A percentile compares a stretch with the other conserved stretches of the same genome.
Conservation (phyloP, 2,113 vertebrate genomes). For the Anthoscopus minutus region DNA sequence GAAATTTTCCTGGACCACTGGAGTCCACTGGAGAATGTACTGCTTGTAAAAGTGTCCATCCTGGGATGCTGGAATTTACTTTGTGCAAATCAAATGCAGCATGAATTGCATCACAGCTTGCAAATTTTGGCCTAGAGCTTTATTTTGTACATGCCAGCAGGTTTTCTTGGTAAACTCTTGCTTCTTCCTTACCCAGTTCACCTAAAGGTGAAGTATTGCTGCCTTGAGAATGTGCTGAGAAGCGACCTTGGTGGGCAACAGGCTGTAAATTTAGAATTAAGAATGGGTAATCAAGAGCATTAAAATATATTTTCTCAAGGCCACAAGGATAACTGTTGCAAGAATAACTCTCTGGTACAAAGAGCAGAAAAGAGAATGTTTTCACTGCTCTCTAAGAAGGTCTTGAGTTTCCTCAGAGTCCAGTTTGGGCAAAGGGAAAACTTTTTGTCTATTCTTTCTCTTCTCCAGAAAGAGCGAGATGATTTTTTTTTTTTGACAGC, state of each 20-base stretch:
- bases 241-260: background rate
- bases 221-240: background rate
- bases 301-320: background rate
- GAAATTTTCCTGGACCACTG: background rate
- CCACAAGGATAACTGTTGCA: background rate
- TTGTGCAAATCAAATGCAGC: background rate
- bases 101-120: background rate
- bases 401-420: background rate
- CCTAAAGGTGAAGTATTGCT: background rate
- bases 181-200: background rate
- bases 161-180: background rate
- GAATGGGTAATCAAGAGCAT: background rate
- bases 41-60: background rate
- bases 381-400: background rate
- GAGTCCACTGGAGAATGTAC: background rate
- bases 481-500: background rate
- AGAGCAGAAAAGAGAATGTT: background rate
- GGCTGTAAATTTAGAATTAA: background rate
- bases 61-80: background rate
- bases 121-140: background rate
- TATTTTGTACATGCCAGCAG: background rate
- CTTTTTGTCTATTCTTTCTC: background rate
- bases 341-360: background rate
- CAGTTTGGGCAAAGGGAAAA: background rate
- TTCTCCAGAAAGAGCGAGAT: background rate